These are phyloP conservation scores for Odontamblyopus rebecca DNA, from an alignment of 2,797 vertebrate genomes.

Conservation along the genomic window DNA sequence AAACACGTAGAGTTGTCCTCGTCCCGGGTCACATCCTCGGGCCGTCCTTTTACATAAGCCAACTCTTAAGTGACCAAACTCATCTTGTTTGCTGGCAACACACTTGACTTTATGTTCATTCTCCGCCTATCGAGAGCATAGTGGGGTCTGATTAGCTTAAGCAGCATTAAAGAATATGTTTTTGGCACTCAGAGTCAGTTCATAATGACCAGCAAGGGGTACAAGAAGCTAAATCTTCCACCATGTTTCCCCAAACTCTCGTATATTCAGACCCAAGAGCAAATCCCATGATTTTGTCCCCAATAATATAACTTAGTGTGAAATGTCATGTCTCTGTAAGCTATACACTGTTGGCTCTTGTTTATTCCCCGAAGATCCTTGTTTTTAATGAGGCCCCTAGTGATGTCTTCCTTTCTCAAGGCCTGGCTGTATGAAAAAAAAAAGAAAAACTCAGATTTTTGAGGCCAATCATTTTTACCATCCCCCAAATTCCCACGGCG, in stretches of 20 bases:
- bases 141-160: conserved; percentile 42
- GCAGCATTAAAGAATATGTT: conserved; percentile 26
- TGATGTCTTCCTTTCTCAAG: conserved; percentile 56
- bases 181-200: conserved; percentile 33
- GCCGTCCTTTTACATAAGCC: conserved; percentile 38
- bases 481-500: conserved; percentile 64
- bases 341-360: conserved; percentile 31
- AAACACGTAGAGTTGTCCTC: conserved; percentile 25
- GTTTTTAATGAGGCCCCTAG: conserved; percentile 71
- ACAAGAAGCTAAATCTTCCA: conserved; percentile 25
- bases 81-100: conserved; percentile 37
- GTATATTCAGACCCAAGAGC: conserved; percentile 28
- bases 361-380: conserved; percentile 58
- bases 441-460: conserved; percentile 36
- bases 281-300: conserved; percentile 46
- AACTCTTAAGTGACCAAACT: conserved; percentile 33
- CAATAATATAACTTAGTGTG: conserved; percentile 40
- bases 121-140: conserved; percentile 41
- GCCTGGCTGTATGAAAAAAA: conserved; percentile 27
- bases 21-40: conserved; percentile 41
- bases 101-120: conserved; percentile 34
- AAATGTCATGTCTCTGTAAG: conserved; percentile 27
- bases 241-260: conserved; percentile 14
- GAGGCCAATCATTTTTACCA: conserved; percentile 62
- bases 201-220: conserved; percentile 28